A percentile compares a stretch with the other conserved stretches of the same genome.
phyloP scores from a whole-genome alignment of 2,888 invertebrate species.

The Parnassius apollo region DNA sequence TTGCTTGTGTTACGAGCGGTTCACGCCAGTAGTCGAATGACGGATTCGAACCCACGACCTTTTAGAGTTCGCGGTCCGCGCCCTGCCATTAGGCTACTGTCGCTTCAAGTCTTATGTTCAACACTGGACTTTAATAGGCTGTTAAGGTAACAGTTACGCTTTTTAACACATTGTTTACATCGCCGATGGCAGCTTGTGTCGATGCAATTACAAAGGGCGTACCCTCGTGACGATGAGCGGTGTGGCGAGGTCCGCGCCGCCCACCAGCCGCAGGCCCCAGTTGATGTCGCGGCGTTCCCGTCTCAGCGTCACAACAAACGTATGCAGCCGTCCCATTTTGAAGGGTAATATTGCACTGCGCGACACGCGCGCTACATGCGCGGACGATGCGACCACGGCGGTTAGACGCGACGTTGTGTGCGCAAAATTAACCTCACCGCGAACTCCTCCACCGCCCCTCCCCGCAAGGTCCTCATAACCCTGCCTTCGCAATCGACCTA shows the following conservation, averaged over 20 bases:
- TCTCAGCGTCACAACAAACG: conserved; percentile 87
- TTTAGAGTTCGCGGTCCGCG: too few species aligned
- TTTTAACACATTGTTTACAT: background rate
- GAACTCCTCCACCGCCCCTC: conserved; percentile 57
- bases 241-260: conserved; percentile 92
- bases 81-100: too few species aligned
- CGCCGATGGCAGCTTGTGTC: background rate
- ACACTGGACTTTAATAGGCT: too few species aligned
- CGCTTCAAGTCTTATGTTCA: too few species aligned
- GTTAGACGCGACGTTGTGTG: conserved; percentile 71
- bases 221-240: conserved; percentile 95
- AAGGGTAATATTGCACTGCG: conserved; percentile 47
- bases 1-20: too few species aligned
- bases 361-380: conserved; percentile 53
- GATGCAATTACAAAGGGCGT: conserved; percentile 44
- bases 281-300: conserved; percentile 86
- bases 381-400: conserved; percentile 63
- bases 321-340: conserved; percentile 87
- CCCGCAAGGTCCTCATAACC: conserved; percentile 55
- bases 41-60: too few species aligned
- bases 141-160: background rate
- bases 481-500: conserved; percentile 70
- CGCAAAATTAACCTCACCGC: conserved; percentile 67
- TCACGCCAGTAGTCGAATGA: too few species aligned
- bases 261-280: conserved; percentile 94